A percentile compares a stretch with the other conserved stretches of the same genome.
phyloP scores from a whole-genome alignment of 2,888 invertebrate species.

The Therioaphis trifolii region DNA sequence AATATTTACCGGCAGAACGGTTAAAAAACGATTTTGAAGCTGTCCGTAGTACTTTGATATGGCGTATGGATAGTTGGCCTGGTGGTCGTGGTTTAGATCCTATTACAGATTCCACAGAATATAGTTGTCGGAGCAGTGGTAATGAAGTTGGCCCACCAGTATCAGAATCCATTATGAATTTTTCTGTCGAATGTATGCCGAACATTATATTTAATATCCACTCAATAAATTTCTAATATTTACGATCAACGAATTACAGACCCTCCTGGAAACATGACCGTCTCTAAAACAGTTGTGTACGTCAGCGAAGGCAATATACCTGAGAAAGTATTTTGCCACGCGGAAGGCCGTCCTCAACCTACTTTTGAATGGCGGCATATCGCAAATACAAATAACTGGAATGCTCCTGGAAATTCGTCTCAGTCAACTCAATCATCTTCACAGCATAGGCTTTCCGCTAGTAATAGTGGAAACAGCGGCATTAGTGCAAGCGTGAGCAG shows the following conservation, averaged over 20 bases:
- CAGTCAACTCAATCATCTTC: constrained; percentile 5
- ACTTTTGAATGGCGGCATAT: constrained; percentile 80
- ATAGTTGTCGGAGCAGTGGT: constrained; percentile 83
- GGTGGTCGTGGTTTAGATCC: constrained; percentile 79
- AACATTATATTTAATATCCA: background rate
- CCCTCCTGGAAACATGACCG: constrained; percentile 87
- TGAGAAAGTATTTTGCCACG: constrained; percentile 73
- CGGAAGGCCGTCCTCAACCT: constrained; percentile 78
- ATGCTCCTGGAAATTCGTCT: background rate
- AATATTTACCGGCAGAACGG: constrained; percentile 71
- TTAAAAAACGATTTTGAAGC: constrained; percentile 90
- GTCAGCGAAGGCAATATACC: constrained; percentile 73
- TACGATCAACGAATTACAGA: constrained; percentile 70
- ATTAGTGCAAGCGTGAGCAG: constrained; percentile 72
- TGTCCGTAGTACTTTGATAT: constrained; percentile 85
- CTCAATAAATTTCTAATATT: background rate
- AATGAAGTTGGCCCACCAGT: constrained; percentile 85
- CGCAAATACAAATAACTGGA: constrained; percentile 68
- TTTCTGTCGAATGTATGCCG: constrained; percentile 89
- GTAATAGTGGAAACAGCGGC: constrained; percentile 67
- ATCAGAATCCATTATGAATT: constrained; percentile 80
- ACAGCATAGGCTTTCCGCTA: constrained; percentile 13
- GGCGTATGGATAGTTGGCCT: constrained; percentile 89
- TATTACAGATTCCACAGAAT: constrained; percentile 81
- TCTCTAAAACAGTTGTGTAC: constrained; percentile 73